Percentiles rank a stretch among this genome's conserved stretches.
phyloP scores from a whole-genome alignment of 1,140 invertebrate genomes.

The Neoseiulus cucumeris region DNA sequence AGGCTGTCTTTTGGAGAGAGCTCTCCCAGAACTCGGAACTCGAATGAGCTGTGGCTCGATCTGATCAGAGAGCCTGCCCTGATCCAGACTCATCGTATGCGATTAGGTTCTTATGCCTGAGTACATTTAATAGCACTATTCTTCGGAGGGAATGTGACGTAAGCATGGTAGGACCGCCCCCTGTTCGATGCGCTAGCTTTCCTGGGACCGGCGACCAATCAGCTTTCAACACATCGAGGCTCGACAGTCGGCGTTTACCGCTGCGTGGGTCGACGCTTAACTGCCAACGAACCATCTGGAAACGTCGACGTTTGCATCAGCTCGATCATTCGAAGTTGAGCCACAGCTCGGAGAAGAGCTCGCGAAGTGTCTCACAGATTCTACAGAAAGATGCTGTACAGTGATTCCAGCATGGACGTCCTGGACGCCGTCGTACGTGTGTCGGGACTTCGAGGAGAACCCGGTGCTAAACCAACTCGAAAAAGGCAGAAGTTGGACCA shows the following conservation, averaged over 20 bases:
- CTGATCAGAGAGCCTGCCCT: too few species aligned
- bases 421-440: not conserved
- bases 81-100: too few species aligned
- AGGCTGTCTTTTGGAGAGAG: too few species aligned
- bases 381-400: not conserved
- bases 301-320: conserved; percentile 7
- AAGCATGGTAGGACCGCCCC: not conserved
- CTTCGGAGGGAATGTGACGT: not conserved
- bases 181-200: not conserved
- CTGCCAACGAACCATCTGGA: not conserved
- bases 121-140: too few species aligned
- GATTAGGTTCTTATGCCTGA: too few species aligned
- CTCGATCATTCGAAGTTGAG: not conserved
- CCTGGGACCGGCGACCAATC: not conserved
- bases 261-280: not conserved
- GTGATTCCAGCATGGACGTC: not conserved
- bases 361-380: not conserved
- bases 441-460: not conserved
- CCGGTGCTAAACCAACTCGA: not conserved
- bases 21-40: too few species aligned
- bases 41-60: too few species aligned
- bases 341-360: not conserved
- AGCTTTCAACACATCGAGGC: conserved; percentile 1
- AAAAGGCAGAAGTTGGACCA: not conserved
- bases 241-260: not conserved